Conservation (phyloP, 2,797 vertebrate genomes). For the Sebastes aleutianus region DNA sequence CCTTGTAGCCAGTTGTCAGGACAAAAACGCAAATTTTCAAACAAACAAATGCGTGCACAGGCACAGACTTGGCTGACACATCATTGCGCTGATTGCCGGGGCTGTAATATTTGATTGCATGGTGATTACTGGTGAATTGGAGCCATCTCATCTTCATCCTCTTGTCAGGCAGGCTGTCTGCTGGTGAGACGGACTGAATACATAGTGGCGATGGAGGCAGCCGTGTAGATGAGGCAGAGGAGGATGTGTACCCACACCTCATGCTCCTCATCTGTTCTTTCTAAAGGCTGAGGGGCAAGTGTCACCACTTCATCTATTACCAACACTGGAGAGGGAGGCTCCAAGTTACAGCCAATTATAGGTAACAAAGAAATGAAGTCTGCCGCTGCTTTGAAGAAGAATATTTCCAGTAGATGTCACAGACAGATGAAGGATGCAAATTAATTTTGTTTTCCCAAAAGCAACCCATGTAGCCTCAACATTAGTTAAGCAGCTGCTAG, state of each 20-base stretch:
- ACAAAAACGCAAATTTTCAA: constrained; percentile 1
- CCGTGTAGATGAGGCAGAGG: background rate
- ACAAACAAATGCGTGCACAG: background rate
- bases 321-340: background rate
- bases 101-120: constrained; percentile 21
- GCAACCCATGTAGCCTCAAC: background rate
- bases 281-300: background rate
- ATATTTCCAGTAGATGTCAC: background rate
- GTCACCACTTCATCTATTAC: background rate
- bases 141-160: constrained; percentile 8
- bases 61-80: background rate
- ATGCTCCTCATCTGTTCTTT: background rate
- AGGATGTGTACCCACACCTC: background rate
- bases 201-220: background rate
- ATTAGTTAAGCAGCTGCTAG: background rate
- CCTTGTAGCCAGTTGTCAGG: background rate
- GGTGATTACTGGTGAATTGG: constrained; percentile 24
- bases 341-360: background rate
- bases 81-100: constrained; percentile 11
- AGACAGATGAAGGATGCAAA: background rate
- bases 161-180: constrained; percentile 15
- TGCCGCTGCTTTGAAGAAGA: background rate
- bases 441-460: background rate
- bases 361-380: too few relatives aligned
- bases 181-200: background rate